These are phyloP conservation scores for Siniperca chuatsi DNA, from an alignment of 2,113 vertebrate species.

Conservation along the genomic window DNA sequence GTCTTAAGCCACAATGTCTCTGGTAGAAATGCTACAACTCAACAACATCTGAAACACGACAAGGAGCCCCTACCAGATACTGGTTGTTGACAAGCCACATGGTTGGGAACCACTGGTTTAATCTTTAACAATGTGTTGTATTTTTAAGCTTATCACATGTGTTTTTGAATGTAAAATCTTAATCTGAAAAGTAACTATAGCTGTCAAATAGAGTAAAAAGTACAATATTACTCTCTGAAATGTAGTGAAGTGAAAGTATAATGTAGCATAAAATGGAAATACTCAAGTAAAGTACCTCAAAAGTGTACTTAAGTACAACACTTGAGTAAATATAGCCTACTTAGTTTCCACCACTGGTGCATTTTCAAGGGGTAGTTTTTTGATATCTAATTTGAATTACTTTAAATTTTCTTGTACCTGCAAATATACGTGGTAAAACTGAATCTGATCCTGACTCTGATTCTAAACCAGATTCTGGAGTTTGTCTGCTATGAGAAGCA, in stretches of 20 bases:
- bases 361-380: neutral
- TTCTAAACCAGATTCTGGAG: neutral
- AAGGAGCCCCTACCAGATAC: neutral
- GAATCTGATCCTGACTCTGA: neutral
- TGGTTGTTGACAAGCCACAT: neutral
- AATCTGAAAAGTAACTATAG: neutral
- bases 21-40: neutral
- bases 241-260: neutral
- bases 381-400: neutral
- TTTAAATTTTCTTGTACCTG: neutral
- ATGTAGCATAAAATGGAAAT: neutral
- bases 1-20: neutral
- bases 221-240: neutral
- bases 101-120: neutral
- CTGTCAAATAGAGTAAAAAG: neutral
- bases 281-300: neutral
- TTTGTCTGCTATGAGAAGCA: conserved; percentile 2
- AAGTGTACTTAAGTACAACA: neutral
- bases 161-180: neutral
- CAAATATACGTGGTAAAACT: neutral
- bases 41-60: neutral
- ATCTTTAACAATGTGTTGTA: neutral
- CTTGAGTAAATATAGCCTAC: neutral
- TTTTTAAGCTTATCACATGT: neutral
- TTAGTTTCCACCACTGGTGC: neutral